Conservation (phyloP, 2,888 invertebrate species). For the Rhorus exstirpatorius region DNA sequence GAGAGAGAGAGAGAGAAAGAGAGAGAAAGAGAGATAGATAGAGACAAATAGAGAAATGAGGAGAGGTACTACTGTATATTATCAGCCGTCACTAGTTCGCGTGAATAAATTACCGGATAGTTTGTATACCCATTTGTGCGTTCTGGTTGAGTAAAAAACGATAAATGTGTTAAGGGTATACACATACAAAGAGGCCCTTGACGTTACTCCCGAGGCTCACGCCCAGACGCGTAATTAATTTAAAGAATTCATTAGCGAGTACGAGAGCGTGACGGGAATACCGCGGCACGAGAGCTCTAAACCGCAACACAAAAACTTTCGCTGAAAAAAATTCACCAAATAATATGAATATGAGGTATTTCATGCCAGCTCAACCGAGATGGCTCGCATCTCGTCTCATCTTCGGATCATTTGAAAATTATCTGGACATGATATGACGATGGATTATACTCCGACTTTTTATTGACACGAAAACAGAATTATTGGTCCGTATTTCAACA, state of each 20-base stretch:
- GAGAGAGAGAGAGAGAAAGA: constrained; percentile 15
- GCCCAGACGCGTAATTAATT: constrained; percentile 70
- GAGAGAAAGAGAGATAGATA: constrained; percentile 7
- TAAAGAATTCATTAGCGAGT: constrained; percentile 70
- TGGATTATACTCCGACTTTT: no score
- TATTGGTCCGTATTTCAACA: no score
- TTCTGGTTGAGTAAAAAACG: constrained; percentile 3
- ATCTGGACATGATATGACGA: no score
- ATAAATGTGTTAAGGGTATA: not conserved
- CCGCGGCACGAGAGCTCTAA: constrained; percentile 27
- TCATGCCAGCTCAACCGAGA: not conserved
- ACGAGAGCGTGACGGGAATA: constrained; percentile 63
- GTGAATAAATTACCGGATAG: constrained; percentile 66
- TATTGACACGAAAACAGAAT: no score
- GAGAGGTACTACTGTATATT: constrained; percentile 27
- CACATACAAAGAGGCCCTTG: constrained; percentile 18
- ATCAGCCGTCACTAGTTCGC: constrained; percentile 47
- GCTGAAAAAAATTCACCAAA: constrained; percentile 41
- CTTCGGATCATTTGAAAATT: no score
- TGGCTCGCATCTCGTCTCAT: not conserved
- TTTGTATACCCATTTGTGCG: constrained; percentile 68
- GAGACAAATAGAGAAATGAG: constrained; percentile 6
- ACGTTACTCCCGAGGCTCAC: constrained; percentile 34
- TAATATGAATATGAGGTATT: constrained; percentile 21
- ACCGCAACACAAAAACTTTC: constrained; percentile 41